These are phyloP conservation scores for Drosophila arawakana DNA, from an alignment of 1,140 invertebrate species.

Conservation along the genomic window DNA sequence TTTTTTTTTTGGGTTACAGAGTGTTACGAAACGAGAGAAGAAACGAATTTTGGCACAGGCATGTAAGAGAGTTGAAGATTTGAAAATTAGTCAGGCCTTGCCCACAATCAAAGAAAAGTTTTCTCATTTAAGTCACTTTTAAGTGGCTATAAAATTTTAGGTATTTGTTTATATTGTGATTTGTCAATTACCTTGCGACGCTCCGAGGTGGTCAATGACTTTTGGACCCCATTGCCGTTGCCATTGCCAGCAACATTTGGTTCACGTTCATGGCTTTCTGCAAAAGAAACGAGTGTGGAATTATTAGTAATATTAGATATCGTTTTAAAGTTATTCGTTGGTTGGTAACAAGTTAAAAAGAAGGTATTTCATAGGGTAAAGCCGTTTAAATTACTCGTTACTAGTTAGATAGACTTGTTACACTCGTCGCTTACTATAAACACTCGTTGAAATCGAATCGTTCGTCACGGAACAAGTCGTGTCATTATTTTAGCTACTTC, in stretches of 20 bases:
- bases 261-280: conserved; percentile 59
- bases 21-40: conserved; percentile 38
- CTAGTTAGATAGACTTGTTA: neutral
- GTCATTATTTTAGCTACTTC: too few species aligned
- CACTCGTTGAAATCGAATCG: too few species aligned
- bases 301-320: neutral
- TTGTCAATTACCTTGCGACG: conserved; percentile 86
- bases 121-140: neutral
- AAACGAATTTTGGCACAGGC: conserved; percentile 57
- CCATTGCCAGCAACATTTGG: conserved; percentile 43
- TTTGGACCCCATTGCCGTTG: conserved; percentile 85
- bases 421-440: neutral
- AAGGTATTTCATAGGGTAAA: neutral
- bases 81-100: conserved; percentile 24
- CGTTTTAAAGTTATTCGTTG: too few species aligned
- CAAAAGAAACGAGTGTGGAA: neutral
- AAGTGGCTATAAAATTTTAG: neutral
- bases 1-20: conserved; percentile 17
- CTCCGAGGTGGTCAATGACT: conserved; percentile 91
- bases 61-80: conserved; percentile 58
- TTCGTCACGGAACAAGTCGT: too few species aligned
- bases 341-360: neutral
- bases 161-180: neutral
- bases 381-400: neutral
- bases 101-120: neutral